phyloP scores from a whole-genome alignment of 2,888 invertebrate species.

The Mythimna albipuncta region DNA sequence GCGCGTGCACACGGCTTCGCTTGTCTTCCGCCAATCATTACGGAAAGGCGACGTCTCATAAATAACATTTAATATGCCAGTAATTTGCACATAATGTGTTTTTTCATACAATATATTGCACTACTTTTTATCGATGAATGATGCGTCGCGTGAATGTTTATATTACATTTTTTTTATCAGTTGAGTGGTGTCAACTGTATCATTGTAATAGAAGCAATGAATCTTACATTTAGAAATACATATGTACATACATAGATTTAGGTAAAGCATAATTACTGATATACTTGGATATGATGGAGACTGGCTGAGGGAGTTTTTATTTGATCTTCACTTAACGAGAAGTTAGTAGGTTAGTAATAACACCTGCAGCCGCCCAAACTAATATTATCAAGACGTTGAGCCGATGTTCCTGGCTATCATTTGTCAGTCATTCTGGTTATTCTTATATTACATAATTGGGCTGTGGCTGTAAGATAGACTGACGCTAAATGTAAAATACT shows the following conservation, averaged over 20 bases:
- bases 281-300: not conserved
- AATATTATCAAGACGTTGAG: not conserved
- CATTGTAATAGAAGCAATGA: not conserved
- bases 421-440: not conserved
- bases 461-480: not conserved
- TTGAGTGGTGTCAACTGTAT: constrained; percentile 2
- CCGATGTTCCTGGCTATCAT: not conserved
- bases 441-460: no score
- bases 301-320: not conserved
- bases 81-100: constrained; percentile 59
- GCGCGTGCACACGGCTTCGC: constrained; percentile 41
- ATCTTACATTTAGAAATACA: constrained; percentile 7
- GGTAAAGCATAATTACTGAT: no score
- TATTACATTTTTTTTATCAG: constrained; percentile 32
- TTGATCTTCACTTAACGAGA: not conserved
- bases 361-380: not conserved
- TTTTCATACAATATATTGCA: constrained; percentile 40
- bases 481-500: not conserved
- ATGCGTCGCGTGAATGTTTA: constrained; percentile 34
- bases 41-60: constrained; percentile 65
- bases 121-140: constrained; percentile 39
- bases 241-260: not conserved
- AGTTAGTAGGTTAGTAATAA: not conserved
- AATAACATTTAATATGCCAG: constrained; percentile 52
- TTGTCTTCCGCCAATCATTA: constrained; percentile 64